Conservation (phyloP, 2,888 invertebrate genomes). For the Vesta saturnalis region DNA sequence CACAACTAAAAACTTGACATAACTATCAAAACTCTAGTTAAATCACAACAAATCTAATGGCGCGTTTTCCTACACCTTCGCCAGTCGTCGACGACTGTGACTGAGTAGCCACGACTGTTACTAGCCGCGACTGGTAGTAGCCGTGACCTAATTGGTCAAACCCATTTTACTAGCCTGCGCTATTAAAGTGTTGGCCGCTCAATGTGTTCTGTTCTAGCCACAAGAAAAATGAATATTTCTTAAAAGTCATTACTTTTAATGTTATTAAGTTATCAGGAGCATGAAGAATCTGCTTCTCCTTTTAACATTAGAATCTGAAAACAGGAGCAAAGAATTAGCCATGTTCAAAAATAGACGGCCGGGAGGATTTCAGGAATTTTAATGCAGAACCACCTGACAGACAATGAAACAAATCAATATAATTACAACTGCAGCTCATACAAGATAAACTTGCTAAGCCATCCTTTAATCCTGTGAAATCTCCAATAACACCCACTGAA, state of each 20-base stretch:
- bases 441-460: neutral
- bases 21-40: no score
- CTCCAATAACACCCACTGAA: neutral
- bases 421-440: neutral
- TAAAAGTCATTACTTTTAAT: neutral
- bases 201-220: neutral
- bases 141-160: neutral
- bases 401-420: neutral
- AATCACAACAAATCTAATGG: no score
- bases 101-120: no score
- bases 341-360: no score
- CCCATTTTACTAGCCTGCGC: neutral
- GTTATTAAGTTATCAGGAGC: neutral
- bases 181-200: no score
- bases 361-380: neutral
- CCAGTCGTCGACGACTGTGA: constrained; percentile 1
- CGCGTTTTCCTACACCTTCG: no score
- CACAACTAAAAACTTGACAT: no score
- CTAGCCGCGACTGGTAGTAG: no score
- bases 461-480: neutral
- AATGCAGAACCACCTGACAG: neutral
- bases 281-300: neutral
- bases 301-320: neutral
- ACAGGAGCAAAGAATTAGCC: neutral
- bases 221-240: neutral